phyloP scores from a whole-genome alignment of 2,888 invertebrate species.

The Pilophorus perplexus region DNA sequence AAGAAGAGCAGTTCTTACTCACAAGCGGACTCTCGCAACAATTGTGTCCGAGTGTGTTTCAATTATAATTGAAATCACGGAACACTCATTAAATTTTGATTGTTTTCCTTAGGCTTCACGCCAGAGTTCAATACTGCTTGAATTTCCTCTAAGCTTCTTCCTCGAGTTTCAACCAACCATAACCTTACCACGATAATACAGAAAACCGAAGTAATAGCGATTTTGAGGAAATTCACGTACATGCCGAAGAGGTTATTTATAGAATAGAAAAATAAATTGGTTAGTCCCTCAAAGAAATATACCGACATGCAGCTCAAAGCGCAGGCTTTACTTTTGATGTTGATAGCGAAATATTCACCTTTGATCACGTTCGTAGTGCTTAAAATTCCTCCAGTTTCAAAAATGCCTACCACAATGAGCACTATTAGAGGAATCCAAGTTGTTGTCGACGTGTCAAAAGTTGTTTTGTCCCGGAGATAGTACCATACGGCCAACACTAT shows the following conservation, averaged over 20 bases:
- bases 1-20: no score
- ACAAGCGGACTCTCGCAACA: no score
- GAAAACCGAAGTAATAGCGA: conserved; percentile 61
- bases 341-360: conserved; percentile 63
- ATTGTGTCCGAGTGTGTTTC: no score
- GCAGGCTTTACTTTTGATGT: conserved; percentile 62
- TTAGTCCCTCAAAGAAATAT: conserved; percentile 58
- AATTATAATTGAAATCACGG: no score
- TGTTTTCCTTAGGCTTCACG: no score
- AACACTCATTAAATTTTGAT: no score
- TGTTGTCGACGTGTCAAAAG: conserved; percentile 51
- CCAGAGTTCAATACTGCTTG: conserved; percentile 58
- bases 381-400: conserved; percentile 61
- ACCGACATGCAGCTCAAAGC: conserved; percentile 59
- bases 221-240: conserved; percentile 64
- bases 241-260: conserved; percentile 61
- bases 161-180: conserved; percentile 65
- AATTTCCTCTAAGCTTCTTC: conserved; percentile 67
- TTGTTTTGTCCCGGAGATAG: conserved; percentile 34
- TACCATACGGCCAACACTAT: conserved; percentile 41
- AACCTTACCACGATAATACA: conserved; percentile 57
- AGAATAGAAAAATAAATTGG: conserved; percentile 61
- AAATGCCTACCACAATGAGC: conserved; percentile 59
- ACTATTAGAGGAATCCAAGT: conserved; percentile 57
- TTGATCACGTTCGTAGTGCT: conserved; percentile 63